Evolutionary conservation across 2,113 vertebrate species (phyloP), one percentile per base, ranked within the genome.

Genomic region (Chaetops frenatus): DNA sequence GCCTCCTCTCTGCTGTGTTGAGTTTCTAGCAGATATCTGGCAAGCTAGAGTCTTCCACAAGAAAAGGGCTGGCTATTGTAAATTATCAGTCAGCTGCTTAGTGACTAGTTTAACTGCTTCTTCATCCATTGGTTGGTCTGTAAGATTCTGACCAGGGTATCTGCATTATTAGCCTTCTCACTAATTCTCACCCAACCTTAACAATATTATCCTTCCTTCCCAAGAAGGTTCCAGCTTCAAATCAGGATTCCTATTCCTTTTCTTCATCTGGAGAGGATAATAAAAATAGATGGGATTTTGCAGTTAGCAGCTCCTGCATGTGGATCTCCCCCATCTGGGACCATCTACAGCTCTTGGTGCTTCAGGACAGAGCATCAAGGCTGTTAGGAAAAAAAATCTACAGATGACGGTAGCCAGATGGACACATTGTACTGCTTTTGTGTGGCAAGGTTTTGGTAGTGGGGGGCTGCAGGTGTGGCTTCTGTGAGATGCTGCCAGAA

Each of bases 291-390:
- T 11, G 12, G 14, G 3, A 38, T 60, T 56, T 69, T 40, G 45
- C 42, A 48, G 9, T 13, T 51, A 21, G 53, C 0, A 2, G 11
- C 22, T 53, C 50, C 23, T 69, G 35, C 6, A 47, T 1, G 3
- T 9, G 27, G 22, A 38, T 38, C 42, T 31, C 23, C 16, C 4
- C 11, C 0, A 2, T 1, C 7, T 21, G 24, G n/a, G 47, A 79
- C 23, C n/a, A 62, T n/a, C 12, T 72, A 22, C 23, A 38, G n/a
- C 7, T 47, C 28, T 54, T 38, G 18, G 12, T 33, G 24, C 47
- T 56, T 72, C 48, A n/a, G 38, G 57, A 45, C 1, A 7, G 48
- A 69, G 33, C 24, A 42, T 3, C 3, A 10, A 48, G 28, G 15
- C 20, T 66, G 22, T 25, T 22, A 7, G 9, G 20, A 3, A 13